Evolutionary conservation across 2,113 vertebrate species (phyloP).

Genomic region (Zosterops hypoxanthus): DNA sequence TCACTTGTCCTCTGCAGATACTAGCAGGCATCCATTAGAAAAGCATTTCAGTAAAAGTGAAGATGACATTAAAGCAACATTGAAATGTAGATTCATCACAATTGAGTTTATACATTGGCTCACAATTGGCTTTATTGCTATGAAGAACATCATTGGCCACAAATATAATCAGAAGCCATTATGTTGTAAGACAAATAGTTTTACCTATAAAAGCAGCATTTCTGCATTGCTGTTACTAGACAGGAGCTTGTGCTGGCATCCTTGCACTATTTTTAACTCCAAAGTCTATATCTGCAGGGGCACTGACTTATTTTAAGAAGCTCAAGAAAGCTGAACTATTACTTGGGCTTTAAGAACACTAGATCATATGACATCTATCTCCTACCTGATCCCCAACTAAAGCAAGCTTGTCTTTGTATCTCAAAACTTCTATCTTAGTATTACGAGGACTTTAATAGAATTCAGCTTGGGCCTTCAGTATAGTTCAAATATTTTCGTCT

Average conservation of each 20-base stretch:
- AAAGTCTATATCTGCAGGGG: neutral
- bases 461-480: neutral
- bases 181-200: rapidly evolving
- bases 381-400: neutral
- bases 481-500: neutral
- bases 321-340: neutral
- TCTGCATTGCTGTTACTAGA: neutral
- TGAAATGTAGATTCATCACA: neutral
- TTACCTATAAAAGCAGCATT: neutral
- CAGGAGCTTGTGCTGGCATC: neutral
- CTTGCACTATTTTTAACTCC: constrained; percentile 18
- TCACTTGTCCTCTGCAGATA: neutral
- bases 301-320: neutral
- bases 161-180: neutral
- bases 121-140: neutral
- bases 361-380: neutral
- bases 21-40: neutral
- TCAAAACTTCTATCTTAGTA: neutral
- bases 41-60: neutral
- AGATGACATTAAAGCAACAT: neutral
- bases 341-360: neutral
- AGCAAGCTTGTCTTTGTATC: neutral
- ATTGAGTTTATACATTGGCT: neutral
- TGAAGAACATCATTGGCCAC: neutral
- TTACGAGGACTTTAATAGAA: neutral